Base-by-base conservation (phyloP, 2,888 invertebrate genomes). In the Therioaphis trifolii region DNA sequence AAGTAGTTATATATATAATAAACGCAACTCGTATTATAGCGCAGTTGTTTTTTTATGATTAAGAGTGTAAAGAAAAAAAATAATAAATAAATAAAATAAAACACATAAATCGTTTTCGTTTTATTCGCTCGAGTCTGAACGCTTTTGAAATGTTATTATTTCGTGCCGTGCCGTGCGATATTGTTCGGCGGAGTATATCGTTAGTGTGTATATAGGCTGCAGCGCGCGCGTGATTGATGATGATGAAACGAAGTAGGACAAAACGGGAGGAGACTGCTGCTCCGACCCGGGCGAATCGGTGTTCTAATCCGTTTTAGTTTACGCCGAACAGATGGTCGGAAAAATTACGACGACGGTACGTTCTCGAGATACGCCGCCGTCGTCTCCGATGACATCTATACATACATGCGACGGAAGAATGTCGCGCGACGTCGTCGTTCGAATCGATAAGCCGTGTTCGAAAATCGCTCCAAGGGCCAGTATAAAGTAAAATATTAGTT, bases 241-340 rank as follows among this genome's bases (percentile, higher is more conserved):
- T 78, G 77, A 68, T 78, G 35, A 78, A 77, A 49, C 35, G 49
- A 24, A 68, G 27, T 61, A 9, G 66, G 21, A 68, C 66, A 78
- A 78, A 63, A n/a, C 5, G n/a, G n/a, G n/a, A 18, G n/a, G 1
- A 21, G 11, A 21, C 24, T 46, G 58, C 21, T 21, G 24, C 35
- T 7, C 58, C 11, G 24, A 21, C 11, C 46, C 15, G 52, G 58
- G 24, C 75, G 27, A 76, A 43, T 35, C 12, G 46, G 61, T 15
- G 29, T 35, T 66, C 29, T 66, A 49, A 77, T 77, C 49, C 77
- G 46, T 63, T 77, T 66, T 63, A 63, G 29, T 27, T n/a, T 63
- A 21, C 63, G 46, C 12, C 63, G 24, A 63, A 27, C 63, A 29
- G 49, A 77, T 29, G 63, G 49, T 29, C 49, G 63, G 61, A 29